phyloP scores from a whole-genome alignment of 30 jellyfish, hydroid and myxozoan genomes.

The Haliclystus octoradiatus region DNA sequence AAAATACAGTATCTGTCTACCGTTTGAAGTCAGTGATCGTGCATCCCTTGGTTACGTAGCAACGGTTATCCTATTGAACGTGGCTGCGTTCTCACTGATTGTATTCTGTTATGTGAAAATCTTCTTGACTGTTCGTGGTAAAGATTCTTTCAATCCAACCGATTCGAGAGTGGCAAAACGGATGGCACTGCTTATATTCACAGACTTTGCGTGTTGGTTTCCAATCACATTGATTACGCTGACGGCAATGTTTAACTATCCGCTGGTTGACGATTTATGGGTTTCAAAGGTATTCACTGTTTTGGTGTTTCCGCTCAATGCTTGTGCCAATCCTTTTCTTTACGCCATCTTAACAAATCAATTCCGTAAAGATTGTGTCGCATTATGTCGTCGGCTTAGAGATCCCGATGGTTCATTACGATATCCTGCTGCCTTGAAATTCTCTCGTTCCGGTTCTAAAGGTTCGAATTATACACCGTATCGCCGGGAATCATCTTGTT shows the following conservation, averaged over 20 bases:
- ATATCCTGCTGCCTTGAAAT: not conserved
- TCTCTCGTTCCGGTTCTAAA: conserved; percentile 6
- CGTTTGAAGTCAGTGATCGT: conserved; percentile 63
- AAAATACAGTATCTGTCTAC: conserved; percentile 81
- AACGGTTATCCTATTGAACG: conserved; percentile 33
- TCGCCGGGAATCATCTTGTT: conserved; percentile 93
- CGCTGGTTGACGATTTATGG: conserved; percentile 76
- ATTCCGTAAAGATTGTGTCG: conserved; percentile 68
- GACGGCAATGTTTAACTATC: conserved; percentile 55
- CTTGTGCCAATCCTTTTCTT: conserved; percentile 94
- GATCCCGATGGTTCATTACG: conserved; percentile 13
- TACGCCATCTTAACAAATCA: conserved; percentile 83
- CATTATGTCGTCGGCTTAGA: conserved; percentile 45
- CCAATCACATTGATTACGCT: conserved; percentile 71
- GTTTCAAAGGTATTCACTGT: conserved; percentile 76
- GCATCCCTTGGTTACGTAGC: conserved; percentile 36
- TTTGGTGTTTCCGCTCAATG: conserved; percentile 83
- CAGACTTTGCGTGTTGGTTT: conserved; percentile 93
- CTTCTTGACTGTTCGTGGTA: conserved; percentile 61
- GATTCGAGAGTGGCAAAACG: conserved; percentile 87
- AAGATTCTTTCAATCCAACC: conserved; percentile 86
- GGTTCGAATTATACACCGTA: conserved; percentile 53
- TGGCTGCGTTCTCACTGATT: conserved; percentile 56
- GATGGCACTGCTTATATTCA: conserved; percentile 71
- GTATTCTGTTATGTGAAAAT: conserved; percentile 72